phyloP scores from a whole-genome alignment of 1,140 invertebrate species.

The Temnothorax longispinosus region DNA sequence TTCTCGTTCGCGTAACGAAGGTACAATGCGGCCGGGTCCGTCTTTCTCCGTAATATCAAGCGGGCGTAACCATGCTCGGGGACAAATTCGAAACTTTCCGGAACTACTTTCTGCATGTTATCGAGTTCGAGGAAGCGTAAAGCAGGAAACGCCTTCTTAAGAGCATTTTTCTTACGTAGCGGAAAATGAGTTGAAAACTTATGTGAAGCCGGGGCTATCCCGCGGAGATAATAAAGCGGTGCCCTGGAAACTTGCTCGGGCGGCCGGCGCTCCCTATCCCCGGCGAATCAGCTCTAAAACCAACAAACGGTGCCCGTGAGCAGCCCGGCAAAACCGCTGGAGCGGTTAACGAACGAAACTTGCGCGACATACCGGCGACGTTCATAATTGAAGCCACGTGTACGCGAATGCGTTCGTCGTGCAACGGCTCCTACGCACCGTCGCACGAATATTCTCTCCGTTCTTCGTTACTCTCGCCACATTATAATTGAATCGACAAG shows the following conservation, averaged over 20 bases:
- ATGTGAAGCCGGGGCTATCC: constrained; percentile 51
- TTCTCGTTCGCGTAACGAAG: constrained; percentile 36
- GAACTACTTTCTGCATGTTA: constrained; percentile 59
- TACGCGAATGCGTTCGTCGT: constrained; percentile 1
- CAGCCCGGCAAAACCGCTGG: constrained; percentile 27
- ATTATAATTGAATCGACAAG: constrained; percentile 40
- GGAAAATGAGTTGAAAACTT: constrained; percentile 62
- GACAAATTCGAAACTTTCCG: constrained; percentile 60
- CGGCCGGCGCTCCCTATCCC: background rate
- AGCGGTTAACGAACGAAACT: constrained; percentile 57
- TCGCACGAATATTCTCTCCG: background rate
- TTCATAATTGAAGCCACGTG: constrained; percentile 56
- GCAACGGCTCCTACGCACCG: background rate
- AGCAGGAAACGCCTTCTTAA: constrained; percentile 59
- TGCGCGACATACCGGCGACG: constrained; percentile 46
- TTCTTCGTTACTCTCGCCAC: constrained; percentile 20
- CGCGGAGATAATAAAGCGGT: constrained; percentile 56
- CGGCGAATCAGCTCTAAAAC: constrained; percentile 56
- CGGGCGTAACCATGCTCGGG: constrained; percentile 45
- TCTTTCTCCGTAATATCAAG: constrained; percentile 18
- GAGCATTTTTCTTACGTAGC: constrained; percentile 62
- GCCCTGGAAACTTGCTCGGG: constrained; percentile 29
- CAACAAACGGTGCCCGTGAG: constrained; percentile 44
- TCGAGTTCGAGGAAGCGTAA: constrained; percentile 54
- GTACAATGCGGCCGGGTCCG: constrained; percentile 28